These are phyloP conservation scores for Petroica traversi DNA, from an alignment of 2,113 vertebrate species.

Conservation along the genomic window DNA sequence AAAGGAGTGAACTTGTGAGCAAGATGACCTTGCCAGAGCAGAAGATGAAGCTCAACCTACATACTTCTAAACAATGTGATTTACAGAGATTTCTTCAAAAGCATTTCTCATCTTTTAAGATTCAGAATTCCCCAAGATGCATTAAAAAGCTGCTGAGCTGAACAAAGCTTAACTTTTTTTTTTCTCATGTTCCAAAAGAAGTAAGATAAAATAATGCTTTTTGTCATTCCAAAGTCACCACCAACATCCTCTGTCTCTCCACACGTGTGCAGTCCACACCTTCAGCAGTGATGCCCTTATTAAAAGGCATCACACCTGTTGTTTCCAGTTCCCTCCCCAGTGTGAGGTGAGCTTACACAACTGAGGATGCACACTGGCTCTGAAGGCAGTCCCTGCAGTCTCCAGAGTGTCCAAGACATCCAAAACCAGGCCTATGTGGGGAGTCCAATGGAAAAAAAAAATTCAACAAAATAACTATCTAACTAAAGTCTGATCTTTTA, in stretches of 20 bases:
- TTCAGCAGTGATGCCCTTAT: background rate
- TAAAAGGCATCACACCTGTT: background rate
- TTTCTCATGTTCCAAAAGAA: background rate
- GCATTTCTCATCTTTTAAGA: slow-evolving; percentile 10
- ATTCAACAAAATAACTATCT: background rate
- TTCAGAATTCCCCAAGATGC: background rate
- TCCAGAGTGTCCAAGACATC: background rate
- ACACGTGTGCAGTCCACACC: background rate
- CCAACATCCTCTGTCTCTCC: background rate
- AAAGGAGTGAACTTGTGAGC: background rate
- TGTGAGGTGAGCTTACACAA: background rate
- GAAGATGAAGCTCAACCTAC: background rate
- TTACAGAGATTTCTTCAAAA: slow-evolving; percentile 22
- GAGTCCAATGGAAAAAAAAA: background rate
- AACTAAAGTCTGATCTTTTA: slow-evolving; percentile 6
- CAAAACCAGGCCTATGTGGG: background rate
- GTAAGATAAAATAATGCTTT: background rate
- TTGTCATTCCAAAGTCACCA: background rate
- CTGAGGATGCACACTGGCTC: background rate
- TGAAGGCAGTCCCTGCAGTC: background rate
- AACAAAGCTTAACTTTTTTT: background rate
- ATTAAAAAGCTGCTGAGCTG: slow-evolving; percentile 2
- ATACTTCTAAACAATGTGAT: background rate
- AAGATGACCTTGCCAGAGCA: slow-evolving; percentile 18
- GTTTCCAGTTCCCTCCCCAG: background rate